Conservation (phyloP, 1,140 invertebrate genomes). For the Eubasilissa regina region DNA sequence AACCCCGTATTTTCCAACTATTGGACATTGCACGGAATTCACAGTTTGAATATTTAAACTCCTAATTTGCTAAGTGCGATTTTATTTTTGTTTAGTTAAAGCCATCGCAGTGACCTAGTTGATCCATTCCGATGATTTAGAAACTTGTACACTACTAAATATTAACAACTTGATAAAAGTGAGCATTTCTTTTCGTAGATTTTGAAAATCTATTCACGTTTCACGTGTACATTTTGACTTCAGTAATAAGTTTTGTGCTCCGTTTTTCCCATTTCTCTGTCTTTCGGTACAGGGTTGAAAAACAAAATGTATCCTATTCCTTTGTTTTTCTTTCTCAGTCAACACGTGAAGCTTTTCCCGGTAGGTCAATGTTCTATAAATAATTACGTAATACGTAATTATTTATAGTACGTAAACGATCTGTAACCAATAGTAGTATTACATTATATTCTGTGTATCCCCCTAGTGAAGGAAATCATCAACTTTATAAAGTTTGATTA, state of each 20-base stretch:
- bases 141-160: not conserved
- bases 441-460: too few species aligned
- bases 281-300: slow-evolving; percentile 2
- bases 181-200: too few species aligned
- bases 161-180: not conserved
- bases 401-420: not conserved
- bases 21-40: not conserved
- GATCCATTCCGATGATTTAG: not conserved
- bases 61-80: slow-evolving; percentile 35
- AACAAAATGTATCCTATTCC: slow-evolving; percentile 18
- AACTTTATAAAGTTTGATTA: too few species aligned
- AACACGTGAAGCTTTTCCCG: slow-evolving; percentile 34
- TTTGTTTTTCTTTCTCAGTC: slow-evolving; percentile 33
- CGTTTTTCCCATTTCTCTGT: not conserved
- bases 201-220: too few species aligned
- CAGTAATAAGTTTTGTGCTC: not conserved
- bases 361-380: not conserved
- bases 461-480: too few species aligned
- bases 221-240: not conserved
- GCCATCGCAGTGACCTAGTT: slow-evolving; percentile 7
- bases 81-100: slow-evolving; percentile 37
- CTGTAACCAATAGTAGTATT: not conserved
- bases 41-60: slow-evolving; percentile 20
- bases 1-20: not conserved
- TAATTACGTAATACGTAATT: not conserved